Evolutionary conservation across 30 jellyfish, hydroid and myxozoan genomes (phyloP).

Genomic region (Haliclystus octoradiatus): DNA sequence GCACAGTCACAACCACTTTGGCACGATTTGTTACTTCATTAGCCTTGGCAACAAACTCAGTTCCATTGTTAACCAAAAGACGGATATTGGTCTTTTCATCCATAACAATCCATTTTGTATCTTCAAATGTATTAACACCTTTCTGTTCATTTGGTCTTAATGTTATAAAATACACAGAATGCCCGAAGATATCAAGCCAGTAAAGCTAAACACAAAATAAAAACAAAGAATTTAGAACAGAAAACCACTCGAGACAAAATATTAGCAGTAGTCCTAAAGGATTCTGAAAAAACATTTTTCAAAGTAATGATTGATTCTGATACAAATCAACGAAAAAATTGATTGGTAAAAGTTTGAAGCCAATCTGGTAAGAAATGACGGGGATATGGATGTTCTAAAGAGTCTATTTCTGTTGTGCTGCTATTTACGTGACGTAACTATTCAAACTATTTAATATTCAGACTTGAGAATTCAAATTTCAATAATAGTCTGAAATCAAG

Average conservation of each 20-base stretch:
- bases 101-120: conserved; percentile 68
- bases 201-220: conserved; percentile 36
- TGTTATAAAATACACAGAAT: conserved; percentile 43
- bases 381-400: no score
- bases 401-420: no score
- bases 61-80: conserved; percentile 31
- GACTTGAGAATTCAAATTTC: no score
- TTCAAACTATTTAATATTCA: no score
- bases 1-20: conserved; percentile 38
- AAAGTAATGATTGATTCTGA: no score
- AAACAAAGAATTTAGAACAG: not conserved
- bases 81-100: conserved; percentile 41
- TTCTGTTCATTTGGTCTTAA: conserved; percentile 50
- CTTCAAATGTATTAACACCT: conserved; percentile 64
- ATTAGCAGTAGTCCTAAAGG: no score
- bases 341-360: no score
- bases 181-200: conserved; percentile 60
- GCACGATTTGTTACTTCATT: conserved; percentile 35
- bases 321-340: no score
- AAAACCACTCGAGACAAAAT: not conserved
- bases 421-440: no score
- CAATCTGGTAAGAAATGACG: no score
- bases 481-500: no score
- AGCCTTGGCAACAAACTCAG: conserved; percentile 11
- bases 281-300: no score